Evolutionary conservation across 2,888 invertebrate species (phyloP).

Genomic region (Chamaedrilus cognettii): DNA sequence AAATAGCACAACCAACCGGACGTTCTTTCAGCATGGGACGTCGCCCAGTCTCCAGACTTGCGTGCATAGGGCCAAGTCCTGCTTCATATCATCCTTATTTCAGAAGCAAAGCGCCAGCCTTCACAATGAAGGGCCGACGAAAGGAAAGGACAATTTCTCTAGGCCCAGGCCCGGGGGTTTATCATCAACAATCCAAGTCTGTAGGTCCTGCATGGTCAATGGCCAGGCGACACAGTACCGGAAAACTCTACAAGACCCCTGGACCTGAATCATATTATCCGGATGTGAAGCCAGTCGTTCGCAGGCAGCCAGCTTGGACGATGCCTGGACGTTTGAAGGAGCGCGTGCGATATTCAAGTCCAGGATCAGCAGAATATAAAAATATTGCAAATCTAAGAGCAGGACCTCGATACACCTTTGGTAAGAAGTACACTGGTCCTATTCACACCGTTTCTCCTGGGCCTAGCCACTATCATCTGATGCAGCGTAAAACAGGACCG

Average conservation of each 20-base stretch:
- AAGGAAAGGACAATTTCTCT: neutral
- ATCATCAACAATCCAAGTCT: neutral
- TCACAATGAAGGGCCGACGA: slow-evolving; percentile 11
- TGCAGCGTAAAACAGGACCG: neutral
- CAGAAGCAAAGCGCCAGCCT: slow-evolving; percentile 1
- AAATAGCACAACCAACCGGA: neutral
- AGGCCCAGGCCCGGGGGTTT: neutral
- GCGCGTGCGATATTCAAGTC: neutral
- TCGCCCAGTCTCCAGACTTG: neutral
- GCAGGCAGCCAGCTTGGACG: slow-evolving; percentile 1
- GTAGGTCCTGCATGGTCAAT: slow-evolving; percentile 12
- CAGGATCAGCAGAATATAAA: slow-evolving; percentile 6
- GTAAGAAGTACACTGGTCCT: neutral
- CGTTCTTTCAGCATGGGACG: slow-evolving; percentile 2
- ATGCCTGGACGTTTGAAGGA: slow-evolving; percentile 3
- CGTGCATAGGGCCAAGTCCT: neutral
- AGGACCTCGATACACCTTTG: slow-evolving; percentile 1
- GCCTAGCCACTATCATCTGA: slow-evolving; percentile 1
- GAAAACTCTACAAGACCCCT: neutral
- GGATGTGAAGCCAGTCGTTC: neutral
- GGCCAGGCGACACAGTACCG: slow-evolving; percentile 1
- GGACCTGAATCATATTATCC: slow-evolving; percentile 11
- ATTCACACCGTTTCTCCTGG: neutral
- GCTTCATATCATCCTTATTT: neutral
- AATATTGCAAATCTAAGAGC: neutral